Percentiles rank a stretch among this genome's conserved stretches.
Conservation (phyloP, 2,113 vertebrate species). For the Gymnobelideus leadbeateri region DNA sequence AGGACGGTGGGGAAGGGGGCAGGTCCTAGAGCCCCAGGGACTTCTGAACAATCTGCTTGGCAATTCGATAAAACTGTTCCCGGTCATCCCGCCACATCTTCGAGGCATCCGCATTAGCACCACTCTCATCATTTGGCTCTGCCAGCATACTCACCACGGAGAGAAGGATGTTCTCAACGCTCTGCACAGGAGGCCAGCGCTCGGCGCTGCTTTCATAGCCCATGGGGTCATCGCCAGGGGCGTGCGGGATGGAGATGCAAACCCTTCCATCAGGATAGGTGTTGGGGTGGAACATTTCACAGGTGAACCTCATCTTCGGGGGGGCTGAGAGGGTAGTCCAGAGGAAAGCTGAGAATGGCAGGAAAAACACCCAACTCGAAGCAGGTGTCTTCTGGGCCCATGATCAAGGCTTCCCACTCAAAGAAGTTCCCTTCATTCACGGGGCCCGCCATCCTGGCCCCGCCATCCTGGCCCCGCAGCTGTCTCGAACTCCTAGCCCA, state of each 20-base stretch:
- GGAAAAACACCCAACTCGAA: too few species aligned
- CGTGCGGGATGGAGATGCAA: slow-evolving; percentile 98
- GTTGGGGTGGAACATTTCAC: too few species aligned
- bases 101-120: slow-evolving; percentile 96
- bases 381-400: too few species aligned
- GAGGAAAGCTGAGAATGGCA: too few species aligned
- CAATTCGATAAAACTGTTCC: slow-evolving; percentile 94
- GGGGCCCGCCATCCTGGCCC: too few species aligned
- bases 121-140: slow-evolving; percentile 98
- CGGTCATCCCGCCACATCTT: slow-evolving; percentile 99
- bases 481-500: too few species aligned
- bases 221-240: slow-evolving; percentile 98
- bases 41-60: slow-evolving; percentile 95
- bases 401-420: too few species aligned
- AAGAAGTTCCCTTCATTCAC: too few species aligned
- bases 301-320: too few species aligned
- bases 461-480: too few species aligned
- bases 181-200: slow-evolving; percentile 98
- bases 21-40: slow-evolving; percentile 90
- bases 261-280: slow-evolving; percentile 97
- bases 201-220: slow-evolving; percentile 98
- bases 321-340: too few species aligned
- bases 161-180: slow-evolving; percentile 97
- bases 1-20: fast-evolving
- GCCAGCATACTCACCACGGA: slow-evolving; percentile 99